Evolutionary conservation across 2,888 invertebrate species (phyloP), one percentile per base, ranked within the genome.

Genomic region (Poecilus cupreus): DNA sequence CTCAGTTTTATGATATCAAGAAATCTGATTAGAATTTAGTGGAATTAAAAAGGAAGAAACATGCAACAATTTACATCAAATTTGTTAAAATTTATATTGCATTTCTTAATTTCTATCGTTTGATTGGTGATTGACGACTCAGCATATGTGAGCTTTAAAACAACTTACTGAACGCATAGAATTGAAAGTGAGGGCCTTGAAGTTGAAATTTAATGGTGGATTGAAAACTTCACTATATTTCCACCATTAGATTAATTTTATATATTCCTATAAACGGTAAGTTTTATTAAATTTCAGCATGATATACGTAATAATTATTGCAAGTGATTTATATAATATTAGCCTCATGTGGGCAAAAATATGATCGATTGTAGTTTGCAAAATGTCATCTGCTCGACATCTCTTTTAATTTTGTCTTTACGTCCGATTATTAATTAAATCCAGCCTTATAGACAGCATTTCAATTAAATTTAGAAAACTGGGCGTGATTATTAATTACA

Each of bases 181-280:
- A 72, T 80, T 72, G 57, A 80, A 72, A 80, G 72, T 39, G 57
- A 80, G 72, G 20, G 51, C 80, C 80, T 70, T 72, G 80, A 80
- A 77, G 77, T 77, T 77, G 77, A 77, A 80, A 51, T 72, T 80
- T 57, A 80, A 80, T 80, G 80, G 80, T 80, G 80, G 80, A 80
- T 72, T 80, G 80, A 72, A 80, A 79, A 72, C 72, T 80, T 72
- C 54, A 43, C 51, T 68, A 20, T 68, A 80, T 80, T 72, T 72
- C 72, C 80, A 80, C 72, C 80, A 80, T 80, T 80, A 72, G 54
- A 72, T 68, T 80, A 80, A 80, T 80, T 72, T 80, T 80, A 70
- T 72, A 51, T 70, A 68, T 32, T 46, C 22, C 70, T 32, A n/a
- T 32, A 68, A 80, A 80, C 80, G 80, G 80, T 80, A 80, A 80